A percentile compares a stretch with the other conserved stretches of the same genome.
Evolutionary conservation across 2,113 vertebrate species (phyloP).

Genomic region (Tetraodon nigroviridis): DNA sequence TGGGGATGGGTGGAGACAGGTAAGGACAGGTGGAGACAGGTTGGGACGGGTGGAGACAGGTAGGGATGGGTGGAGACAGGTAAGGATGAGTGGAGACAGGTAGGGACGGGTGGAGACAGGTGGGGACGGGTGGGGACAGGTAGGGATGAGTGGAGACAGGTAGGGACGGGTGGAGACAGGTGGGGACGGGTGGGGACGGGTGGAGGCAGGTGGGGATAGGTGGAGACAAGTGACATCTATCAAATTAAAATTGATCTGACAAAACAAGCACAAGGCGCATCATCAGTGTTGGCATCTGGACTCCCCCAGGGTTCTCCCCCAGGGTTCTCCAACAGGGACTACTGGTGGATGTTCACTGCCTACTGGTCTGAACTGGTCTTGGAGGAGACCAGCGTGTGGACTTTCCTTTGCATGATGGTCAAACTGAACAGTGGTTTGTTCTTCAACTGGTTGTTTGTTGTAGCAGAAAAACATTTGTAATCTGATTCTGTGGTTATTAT

Average conservation of each 20-base stretch:
- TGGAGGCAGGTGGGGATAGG: conserved; percentile 16
- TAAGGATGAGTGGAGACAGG: conserved; percentile 17
- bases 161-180: conserved; percentile 16
- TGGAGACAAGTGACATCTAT: conserved; percentile 14
- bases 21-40: not conserved
- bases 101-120: conserved; percentile 17
- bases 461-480: too few relatives aligned
- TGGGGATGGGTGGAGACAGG: not conserved
- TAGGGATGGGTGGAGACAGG: conserved; percentile 17
- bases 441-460: too few relatives aligned
- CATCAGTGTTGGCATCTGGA: too few relatives aligned
- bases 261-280: too few relatives aligned
- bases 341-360: too few relatives aligned
- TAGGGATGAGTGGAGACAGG: conserved; percentile 17
- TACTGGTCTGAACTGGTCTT: too few relatives aligned
- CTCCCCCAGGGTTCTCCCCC: too few relatives aligned
- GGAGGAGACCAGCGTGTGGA: too few relatives aligned
- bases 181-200: conserved; percentile 18
- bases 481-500: too few relatives aligned
- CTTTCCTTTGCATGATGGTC: too few relatives aligned
- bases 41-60: conserved; percentile 18
- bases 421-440: too few relatives aligned
- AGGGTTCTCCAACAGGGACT: too few relatives aligned
- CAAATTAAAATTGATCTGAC: not conserved
- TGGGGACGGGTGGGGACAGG: conserved; percentile 17